Evolutionary conservation across 1,140 invertebrate species (phyloP), one percentile per base, ranked within the genome.

Genomic region (Protaetia brevitarsis): DNA sequence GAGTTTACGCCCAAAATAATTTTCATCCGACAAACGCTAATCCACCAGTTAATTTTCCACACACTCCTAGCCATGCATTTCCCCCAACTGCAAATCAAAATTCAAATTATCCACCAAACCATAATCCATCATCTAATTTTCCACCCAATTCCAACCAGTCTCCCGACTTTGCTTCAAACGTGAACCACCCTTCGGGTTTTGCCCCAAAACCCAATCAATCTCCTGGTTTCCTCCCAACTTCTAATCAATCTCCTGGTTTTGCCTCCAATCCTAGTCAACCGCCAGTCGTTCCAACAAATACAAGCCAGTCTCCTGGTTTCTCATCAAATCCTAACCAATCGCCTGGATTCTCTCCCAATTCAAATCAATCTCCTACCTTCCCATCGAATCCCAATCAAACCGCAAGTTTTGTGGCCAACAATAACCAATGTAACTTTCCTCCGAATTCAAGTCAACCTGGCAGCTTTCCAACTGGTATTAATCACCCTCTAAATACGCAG

Each of bases 381-480:
- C 57, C 36, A 51, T 5, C 45, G 23, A 58, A 28, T 34, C 45
- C 37, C 21, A 59, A 67, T 67, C 66, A 64, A 58, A 8, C 30
- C 26, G 16, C 34, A 59, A 16, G 57, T 16, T 26, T 58, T 3
- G 27, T 5, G 27, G 26, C 26, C 16, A 66, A 34, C 65, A 59
- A 29, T 56, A 31, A 31, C n/a, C 29, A n/a, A 11, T 13, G 10
- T 19, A 65, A 37, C 13, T 62, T 63, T 31, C 41, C 30, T 4
- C 27, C 30, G 10, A 30, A n/a, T 30, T 21, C 59, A 19, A 63
- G 21, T 36, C 31, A 36, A 41, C 37, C 37, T 23, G 31, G 31
- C 31, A 34, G n/a, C 31, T n/a, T 6, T 7, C 31, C 31, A 34
- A 34, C 7, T 34, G n/a, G 31, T 27, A 29, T 59, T n/a, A 59